phyloP scores from a whole-genome alignment of 2,888 invertebrate genomes.

The Lysandra coridon region DNA sequence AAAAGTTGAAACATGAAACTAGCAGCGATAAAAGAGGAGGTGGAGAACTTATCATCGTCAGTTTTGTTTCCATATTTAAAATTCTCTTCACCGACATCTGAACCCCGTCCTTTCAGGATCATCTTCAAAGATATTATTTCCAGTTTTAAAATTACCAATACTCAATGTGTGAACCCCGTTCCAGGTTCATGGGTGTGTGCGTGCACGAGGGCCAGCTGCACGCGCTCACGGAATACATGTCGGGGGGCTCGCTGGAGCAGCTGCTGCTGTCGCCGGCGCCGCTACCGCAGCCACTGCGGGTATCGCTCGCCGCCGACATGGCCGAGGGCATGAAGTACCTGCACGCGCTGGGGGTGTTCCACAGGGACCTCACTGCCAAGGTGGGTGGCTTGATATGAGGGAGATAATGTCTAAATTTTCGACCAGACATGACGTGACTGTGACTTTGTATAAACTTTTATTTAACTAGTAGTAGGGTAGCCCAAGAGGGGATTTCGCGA shows the following conservation, averaged over 20 bases:
- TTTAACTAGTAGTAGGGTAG: no score
- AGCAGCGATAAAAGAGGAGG: no score
- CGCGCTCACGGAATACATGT: constrained; percentile 97
- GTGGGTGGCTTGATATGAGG: constrained; percentile 63
- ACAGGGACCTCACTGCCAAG: constrained; percentile 97
- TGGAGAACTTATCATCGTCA: no score
- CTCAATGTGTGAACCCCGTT: constrained; percentile 39
- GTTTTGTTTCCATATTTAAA: no score
- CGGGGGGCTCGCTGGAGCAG: constrained; percentile 96
- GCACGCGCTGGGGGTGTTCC: constrained; percentile 95
- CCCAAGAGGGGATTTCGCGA: no score
- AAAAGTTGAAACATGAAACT: no score
- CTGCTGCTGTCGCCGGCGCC: constrained; percentile 87
- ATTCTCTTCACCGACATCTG: no score
- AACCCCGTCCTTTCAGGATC: background rate
- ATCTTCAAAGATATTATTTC: no score
- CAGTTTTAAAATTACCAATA: background rate
- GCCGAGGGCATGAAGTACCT: constrained; percentile 96
- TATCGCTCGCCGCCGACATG: constrained; percentile 93
- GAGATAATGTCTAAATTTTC: no score
- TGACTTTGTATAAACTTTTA: no score
- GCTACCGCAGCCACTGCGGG: constrained; percentile 88
- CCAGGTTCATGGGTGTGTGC: constrained; percentile 96
- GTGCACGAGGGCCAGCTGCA: constrained; percentile 97
- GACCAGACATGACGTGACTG: no score